Evolutionary conservation across 2,113 vertebrate species (phyloP).

Genomic region (Donacobius atricapilla): DNA sequence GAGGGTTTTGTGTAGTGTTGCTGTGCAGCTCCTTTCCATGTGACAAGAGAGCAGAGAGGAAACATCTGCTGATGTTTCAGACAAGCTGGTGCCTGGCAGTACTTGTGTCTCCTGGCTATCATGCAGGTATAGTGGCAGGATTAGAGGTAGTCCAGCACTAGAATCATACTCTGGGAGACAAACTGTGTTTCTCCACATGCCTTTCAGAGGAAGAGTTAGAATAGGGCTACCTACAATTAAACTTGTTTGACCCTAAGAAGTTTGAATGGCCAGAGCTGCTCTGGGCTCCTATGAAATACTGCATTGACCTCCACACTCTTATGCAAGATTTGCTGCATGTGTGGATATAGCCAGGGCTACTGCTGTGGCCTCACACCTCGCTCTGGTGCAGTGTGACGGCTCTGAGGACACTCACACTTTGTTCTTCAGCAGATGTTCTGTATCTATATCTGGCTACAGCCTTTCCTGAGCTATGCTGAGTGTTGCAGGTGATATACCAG

Average conservation of each 20-base stretch:
- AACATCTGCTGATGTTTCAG: not conserved
- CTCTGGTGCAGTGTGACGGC: not conserved
- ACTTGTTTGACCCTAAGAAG: not conserved
- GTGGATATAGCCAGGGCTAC: not conserved
- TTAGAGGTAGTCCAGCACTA: not conserved
- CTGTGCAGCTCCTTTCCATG: not conserved
- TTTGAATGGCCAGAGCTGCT: not conserved
- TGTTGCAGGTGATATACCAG: not conserved
- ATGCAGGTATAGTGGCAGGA: not conserved
- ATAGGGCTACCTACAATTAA: not conserved
- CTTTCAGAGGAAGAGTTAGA: not conserved
- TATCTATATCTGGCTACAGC: conserved; percentile 30
- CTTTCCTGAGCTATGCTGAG: not conserved
- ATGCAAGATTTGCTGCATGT: not conserved
- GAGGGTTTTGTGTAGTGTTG: not conserved
- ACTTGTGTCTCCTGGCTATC: not conserved
- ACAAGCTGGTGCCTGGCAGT: not conserved
- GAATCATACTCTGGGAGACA: not conserved
- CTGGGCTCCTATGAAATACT: not conserved
- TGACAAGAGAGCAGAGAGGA: not conserved
- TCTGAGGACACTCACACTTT: not conserved
- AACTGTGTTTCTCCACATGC: not conserved
- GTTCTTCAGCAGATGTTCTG: conserved; percentile 50
- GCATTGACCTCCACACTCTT: not conserved
- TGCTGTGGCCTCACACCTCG: not conserved